Percentiles rank a stretch among this genome's conserved stretches.
phyloP scores from a whole-genome alignment of 2,797 vertebrate genomes.

The Amblyopsis hoosieri region DNA sequence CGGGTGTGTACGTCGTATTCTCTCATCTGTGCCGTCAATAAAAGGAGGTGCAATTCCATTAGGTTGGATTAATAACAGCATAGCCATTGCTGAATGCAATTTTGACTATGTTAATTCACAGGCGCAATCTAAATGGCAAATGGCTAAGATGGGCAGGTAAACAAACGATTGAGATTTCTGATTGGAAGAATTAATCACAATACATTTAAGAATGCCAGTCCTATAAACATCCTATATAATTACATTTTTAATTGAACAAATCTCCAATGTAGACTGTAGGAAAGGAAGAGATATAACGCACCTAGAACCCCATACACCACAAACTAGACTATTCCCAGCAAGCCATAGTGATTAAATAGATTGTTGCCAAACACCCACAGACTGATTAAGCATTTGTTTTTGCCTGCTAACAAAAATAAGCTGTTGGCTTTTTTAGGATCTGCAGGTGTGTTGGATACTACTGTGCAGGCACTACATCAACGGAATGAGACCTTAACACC shows the following conservation, averaged over 20 bases:
- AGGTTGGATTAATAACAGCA: too few species aligned
- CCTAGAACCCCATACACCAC: conserved; percentile 34
- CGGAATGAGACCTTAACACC: conserved; percentile 32
- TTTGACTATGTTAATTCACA: conserved; percentile 18
- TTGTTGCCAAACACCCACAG: conserved; percentile 31
- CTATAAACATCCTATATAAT: too few species aligned
- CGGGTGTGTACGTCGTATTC: conserved; percentile 34
- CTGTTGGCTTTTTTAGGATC: conserved; percentile 50
- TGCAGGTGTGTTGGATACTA: conserved; percentile 44
- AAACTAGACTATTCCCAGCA: conserved; percentile 44
- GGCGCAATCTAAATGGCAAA: conserved; percentile 69
- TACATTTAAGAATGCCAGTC: too few species aligned
- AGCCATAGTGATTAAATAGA: conserved; percentile 59
- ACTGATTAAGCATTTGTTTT: conserved; percentile 64
- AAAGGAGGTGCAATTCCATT: not conserved
- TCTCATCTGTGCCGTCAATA: conserved; percentile 13
- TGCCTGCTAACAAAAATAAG: conserved; percentile 34
- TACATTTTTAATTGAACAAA: too few species aligned
- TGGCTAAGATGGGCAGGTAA: conserved; percentile 11
- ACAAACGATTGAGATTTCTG: too few species aligned
- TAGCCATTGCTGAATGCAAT: too few species aligned
- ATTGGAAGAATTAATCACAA: too few species aligned
- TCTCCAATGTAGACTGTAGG: too few species aligned
- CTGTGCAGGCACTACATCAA: conserved; percentile 52
- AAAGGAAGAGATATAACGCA: too few species aligned